These are phyloP conservation scores for Hypselothyrea guttata DNA, from an alignment of 2,888 invertebrate species.

Conservation along the genomic window DNA sequence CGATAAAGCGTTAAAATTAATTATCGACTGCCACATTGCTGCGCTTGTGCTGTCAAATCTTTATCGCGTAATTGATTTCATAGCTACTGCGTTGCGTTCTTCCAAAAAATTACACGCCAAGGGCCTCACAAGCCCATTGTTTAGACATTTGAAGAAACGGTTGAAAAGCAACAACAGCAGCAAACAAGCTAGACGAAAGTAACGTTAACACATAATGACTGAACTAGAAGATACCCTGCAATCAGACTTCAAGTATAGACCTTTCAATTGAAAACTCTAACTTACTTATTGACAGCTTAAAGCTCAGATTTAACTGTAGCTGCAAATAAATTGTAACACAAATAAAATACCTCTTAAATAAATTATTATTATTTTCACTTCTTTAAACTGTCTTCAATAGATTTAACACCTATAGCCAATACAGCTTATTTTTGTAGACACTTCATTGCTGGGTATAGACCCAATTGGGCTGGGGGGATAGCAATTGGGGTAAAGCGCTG, in stretches of 20 bases:
- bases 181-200: slow-evolving; percentile 10
- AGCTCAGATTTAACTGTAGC: too few relatives aligned
- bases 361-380: too few relatives aligned
- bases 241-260: background rate
- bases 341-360: too few relatives aligned
- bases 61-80: slow-evolving; percentile 78
- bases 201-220: background rate
- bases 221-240: slow-evolving; percentile 18
- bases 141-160: slow-evolving; percentile 57
- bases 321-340: too few relatives aligned
- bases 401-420: too few relatives aligned
- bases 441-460: slow-evolving; percentile 25
- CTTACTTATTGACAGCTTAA: too few relatives aligned
- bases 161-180: slow-evolving; percentile 20
- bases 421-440: too few relatives aligned
- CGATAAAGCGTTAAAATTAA: slow-evolving; percentile 78
- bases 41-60: slow-evolving; percentile 77
- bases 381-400: too few relatives aligned
- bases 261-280: too few relatives aligned
- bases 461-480: slow-evolving; percentile 40
- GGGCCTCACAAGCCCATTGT: slow-evolving; percentile 49
- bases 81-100: slow-evolving; percentile 75
- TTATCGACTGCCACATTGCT: slow-evolving; percentile 76
- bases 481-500: slow-evolving; percentile 72
- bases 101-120: slow-evolving; percentile 64